Conservation (phyloP, 2,113 vertebrate genomes). For the Holacanthus passer region DNA sequence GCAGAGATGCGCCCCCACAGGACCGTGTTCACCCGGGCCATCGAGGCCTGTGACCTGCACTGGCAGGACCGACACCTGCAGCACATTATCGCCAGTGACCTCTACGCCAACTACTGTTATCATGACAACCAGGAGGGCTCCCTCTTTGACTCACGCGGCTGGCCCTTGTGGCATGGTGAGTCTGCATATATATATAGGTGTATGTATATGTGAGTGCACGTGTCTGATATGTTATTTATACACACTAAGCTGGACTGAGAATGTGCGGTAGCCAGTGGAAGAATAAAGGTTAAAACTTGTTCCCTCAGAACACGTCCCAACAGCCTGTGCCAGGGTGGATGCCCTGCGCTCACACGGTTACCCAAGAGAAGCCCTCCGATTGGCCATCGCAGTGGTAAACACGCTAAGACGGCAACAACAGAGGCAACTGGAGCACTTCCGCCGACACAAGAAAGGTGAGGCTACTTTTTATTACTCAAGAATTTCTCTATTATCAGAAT, state of each 20-base stretch:
- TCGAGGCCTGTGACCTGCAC: conserved; percentile 98
- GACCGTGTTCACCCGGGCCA: conserved; percentile 98
- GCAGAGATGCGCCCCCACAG: conserved; percentile 90
- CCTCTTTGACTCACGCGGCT: conserved; percentile 95
- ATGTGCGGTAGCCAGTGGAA: background rate
- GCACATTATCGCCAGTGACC: conserved; percentile 98
- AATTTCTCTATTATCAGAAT: background rate
- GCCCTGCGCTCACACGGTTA: conserved; percentile 97
- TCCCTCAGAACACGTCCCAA: conserved; percentile 93
- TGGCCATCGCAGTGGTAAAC: conserved; percentile 97
- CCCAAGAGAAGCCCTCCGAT: conserved; percentile 94
- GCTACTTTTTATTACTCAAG: background rate
- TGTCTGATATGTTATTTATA: conserved; percentile 20
- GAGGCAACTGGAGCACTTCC: conserved; percentile 95
- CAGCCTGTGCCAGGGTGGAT: conserved; percentile 96
- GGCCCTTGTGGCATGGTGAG: conserved; percentile 99
- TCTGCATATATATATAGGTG: background rate
- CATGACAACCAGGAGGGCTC: conserved; percentile 97
- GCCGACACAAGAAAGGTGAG: conserved; percentile 94
- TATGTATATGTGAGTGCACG: background rate
- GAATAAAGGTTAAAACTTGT: background rate
- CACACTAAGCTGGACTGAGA: background rate
- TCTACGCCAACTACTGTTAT: conserved; percentile 99
- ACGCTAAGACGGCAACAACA: conserved; percentile 96
- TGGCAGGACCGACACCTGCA: conserved; percentile 99